Evolutionary conservation across 2,797 vertebrate genomes (phyloP).

Genomic region (Tachyglossus aculeatus): DNA sequence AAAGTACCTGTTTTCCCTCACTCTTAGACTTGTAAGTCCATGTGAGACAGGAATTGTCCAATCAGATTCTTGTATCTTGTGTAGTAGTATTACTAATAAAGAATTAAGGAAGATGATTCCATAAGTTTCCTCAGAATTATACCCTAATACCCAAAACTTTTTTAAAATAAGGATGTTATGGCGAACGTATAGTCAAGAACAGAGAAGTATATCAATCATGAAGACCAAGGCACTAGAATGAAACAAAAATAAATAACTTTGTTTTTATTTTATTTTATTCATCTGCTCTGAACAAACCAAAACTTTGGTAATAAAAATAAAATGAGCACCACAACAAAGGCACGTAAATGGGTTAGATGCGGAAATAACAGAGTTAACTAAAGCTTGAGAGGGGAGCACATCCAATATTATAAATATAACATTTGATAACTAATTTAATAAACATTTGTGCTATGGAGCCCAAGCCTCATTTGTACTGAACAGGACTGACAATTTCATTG

Average conservation of each 20-base stretch:
- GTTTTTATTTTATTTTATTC: background rate
- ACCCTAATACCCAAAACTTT: too few species aligned
- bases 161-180: too few species aligned
- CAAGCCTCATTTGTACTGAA: background rate
- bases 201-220: background rate
- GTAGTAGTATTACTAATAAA: too few species aligned
- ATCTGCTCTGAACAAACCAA: slow-evolving; percentile 22
- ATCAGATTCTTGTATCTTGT: too few species aligned
- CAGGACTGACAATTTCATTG: background rate
- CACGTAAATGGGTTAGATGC: background rate
- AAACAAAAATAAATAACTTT: background rate
- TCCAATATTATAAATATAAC: background rate
- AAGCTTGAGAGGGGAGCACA: background rate
- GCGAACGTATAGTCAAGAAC: too few species aligned
- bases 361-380: background rate
- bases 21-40: too few species aligned
- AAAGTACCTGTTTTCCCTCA: too few species aligned
- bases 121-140: too few species aligned
- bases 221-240: background rate
- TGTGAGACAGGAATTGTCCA: too few species aligned
- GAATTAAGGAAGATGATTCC: too few species aligned
- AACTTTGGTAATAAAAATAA: background rate
- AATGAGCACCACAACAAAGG: background rate
- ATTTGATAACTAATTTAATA: background rate
- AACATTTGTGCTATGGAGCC: background rate